Conservation (phyloP, 2,888 invertebrate species). For the Aphelenchoides bicaudatus region DNA sequence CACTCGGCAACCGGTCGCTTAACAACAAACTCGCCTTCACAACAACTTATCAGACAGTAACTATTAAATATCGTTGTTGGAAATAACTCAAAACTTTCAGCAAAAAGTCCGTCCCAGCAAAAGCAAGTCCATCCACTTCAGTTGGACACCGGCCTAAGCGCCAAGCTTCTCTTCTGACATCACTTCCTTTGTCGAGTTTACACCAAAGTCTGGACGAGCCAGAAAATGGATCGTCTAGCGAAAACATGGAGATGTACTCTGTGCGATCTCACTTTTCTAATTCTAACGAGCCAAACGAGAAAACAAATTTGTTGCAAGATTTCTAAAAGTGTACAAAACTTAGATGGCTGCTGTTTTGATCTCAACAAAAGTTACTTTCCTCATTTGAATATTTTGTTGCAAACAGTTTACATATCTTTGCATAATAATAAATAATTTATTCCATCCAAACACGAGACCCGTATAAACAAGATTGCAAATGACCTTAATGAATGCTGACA, state of each 20-base stretch:
- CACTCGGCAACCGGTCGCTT: slow-evolving; percentile 21
- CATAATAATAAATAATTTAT: too few relatives aligned
- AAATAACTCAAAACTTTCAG: slow-evolving; percentile 2
- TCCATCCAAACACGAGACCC: too few relatives aligned
- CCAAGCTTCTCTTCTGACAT: slow-evolving; percentile 2
- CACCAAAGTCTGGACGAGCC: background rate
- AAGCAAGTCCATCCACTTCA: too few relatives aligned
- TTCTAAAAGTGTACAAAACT: too few relatives aligned
- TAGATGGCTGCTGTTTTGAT: too few relatives aligned
- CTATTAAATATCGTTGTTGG: background rate
- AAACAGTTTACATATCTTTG: too few relatives aligned
- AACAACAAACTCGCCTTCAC: slow-evolving; percentile 7
- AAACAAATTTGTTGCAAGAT: background rate
- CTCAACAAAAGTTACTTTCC: too few relatives aligned
- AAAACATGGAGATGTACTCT: slow-evolving; percentile 14
- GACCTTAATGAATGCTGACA: too few relatives aligned
- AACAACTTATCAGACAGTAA: slow-evolving; percentile 17
- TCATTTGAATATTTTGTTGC: too few relatives aligned
- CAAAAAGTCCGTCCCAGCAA: slow-evolving; percentile 17
- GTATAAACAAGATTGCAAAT: too few relatives aligned
- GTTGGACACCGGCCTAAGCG: too few relatives aligned
- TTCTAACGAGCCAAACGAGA: background rate
- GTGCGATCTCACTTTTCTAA: slow-evolving; percentile 15
- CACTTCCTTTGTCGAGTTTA: background rate
- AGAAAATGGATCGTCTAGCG: background rate